Evolutionary conservation across 2,888 invertebrate genomes (phyloP), one percentile per base, ranked within the genome.

Genomic region (Tortricodes alternella): DNA sequence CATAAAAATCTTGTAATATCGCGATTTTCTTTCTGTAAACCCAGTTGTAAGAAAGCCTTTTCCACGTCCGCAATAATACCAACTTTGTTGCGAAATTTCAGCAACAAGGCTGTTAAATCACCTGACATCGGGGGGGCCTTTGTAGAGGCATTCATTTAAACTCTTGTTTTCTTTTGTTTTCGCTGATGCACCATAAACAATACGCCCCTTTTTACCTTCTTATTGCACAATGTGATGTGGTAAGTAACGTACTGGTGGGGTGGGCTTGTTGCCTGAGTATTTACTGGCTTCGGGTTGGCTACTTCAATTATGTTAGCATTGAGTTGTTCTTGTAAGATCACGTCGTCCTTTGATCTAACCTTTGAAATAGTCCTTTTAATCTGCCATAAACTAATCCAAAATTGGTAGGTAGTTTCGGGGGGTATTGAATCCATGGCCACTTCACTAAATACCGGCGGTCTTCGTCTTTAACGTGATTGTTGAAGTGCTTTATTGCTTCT

Each of bases 1-100:
- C 65, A 70, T 2, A 67, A 41, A 35, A 66, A 65, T 13, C 65
- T 44, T 4, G 64, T 67, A 0, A 69, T 65, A 19, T 67, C 66
- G 19, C 59, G 24, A 23, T 65, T 64, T 8, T 43, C 1, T 0
- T 55, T 32, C 19, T 68, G 63, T 0, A 71, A 48, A 1, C 58
- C 60, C 11, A 66, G 5, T 50, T 68, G 67, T 13, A 68, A 38
- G 55, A 71, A 68, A 0, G 64, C 67, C 37, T 66, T 67, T 34
- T 70, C 66, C 0, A 70, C 62, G 38, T 68, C 70, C 8, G 66
- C 66, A 19, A 48, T 27, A 2, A 67, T 56, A 0, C 61, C 68
- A 21, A 67, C 57, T 2, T 19, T 23, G 15, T 66, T 27, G 37
- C 70, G 53, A 38, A 70, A 71, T 38, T 44, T 60, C 62, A 64